Percentiles rank a stretch among this genome's conserved stretches.
phyloP scores from a whole-genome alignment of 92 coral and sea anemone genomes.

The Bergia puertoricense region DNA sequence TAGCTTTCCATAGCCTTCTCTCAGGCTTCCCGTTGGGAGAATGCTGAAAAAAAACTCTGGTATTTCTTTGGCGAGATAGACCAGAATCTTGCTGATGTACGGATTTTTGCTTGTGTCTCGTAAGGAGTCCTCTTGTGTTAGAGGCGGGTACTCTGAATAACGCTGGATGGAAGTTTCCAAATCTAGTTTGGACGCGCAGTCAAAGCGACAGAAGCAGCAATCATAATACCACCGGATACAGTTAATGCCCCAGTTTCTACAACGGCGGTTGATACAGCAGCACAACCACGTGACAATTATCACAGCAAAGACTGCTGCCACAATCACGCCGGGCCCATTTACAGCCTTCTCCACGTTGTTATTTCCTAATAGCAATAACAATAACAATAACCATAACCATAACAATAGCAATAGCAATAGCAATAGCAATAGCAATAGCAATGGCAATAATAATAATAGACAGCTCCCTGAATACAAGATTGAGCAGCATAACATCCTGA shows the following conservation, averaged over 20 bases:
- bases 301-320: not conserved
- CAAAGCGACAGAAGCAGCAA: conserved; percentile 31
- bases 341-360: too few relatives aligned
- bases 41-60: conserved; percentile 39
- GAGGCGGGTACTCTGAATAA: conserved; percentile 36
- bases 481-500: too few relatives aligned
- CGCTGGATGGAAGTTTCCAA: conserved; percentile 38
- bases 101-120: conserved; percentile 1
- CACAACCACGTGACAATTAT: not conserved
- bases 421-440: too few relatives aligned
- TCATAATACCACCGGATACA: conserved; percentile 3
- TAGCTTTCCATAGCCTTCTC: conserved; percentile 42
- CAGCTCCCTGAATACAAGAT: too few relatives aligned
- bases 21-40: conserved; percentile 3
- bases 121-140: not conserved
- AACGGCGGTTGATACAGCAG: conserved; percentile 19
- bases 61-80: conserved; percentile 13
- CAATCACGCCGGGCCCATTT: not conserved
- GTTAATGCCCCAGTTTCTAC: not conserved
- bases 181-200: conserved; percentile 12
- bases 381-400: too few relatives aligned
- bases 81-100: conserved; percentile 26
- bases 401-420: too few relatives aligned
- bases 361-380: not conserved
- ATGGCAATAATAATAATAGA: too few relatives aligned